These are phyloP conservation scores for Eclectus roratus DNA, from an alignment of 2,113 vertebrate genomes.

Conservation along the genomic window DNA sequence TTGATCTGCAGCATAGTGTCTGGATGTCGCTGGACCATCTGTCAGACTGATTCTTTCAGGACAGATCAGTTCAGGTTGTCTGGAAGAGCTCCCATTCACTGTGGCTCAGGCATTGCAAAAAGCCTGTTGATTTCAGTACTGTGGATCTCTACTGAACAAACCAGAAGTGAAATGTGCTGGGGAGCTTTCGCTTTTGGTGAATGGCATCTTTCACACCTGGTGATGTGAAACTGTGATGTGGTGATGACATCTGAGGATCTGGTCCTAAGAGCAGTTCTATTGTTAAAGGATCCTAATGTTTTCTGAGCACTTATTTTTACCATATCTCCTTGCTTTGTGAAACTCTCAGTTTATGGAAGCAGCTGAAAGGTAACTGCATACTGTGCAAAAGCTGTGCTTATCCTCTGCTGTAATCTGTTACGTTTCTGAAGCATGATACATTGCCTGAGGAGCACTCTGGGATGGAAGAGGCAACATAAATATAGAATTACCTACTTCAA, in stretches of 20 bases:
- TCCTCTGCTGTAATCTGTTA: not conserved
- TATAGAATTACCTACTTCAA: not conserved
- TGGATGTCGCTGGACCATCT: not conserved
- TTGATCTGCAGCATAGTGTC: not conserved
- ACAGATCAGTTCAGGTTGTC: not conserved
- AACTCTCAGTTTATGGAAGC: not conserved
- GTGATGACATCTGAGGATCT: not conserved
- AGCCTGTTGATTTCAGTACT: not conserved
- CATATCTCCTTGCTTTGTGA: not conserved
- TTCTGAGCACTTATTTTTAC: not conserved
- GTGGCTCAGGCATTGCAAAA: not conserved
- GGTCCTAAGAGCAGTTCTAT: not conserved
- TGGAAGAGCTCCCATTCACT: not conserved
- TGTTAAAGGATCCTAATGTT: not conserved
- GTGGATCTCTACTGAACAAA: not conserved
- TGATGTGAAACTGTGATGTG: not conserved
- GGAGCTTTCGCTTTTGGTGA: not conserved
- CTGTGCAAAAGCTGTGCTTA: not conserved
- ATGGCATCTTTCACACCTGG: not conserved
- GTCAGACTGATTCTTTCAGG: not conserved
- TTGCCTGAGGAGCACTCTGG: not conserved
- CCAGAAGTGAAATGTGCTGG: not conserved
- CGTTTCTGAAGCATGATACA: accelerated
- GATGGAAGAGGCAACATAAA: not conserved
- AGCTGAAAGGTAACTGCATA: not conserved